Conservation (phyloP, 2,888 invertebrate genomes). For the Hyppa rectilinea region DNA sequence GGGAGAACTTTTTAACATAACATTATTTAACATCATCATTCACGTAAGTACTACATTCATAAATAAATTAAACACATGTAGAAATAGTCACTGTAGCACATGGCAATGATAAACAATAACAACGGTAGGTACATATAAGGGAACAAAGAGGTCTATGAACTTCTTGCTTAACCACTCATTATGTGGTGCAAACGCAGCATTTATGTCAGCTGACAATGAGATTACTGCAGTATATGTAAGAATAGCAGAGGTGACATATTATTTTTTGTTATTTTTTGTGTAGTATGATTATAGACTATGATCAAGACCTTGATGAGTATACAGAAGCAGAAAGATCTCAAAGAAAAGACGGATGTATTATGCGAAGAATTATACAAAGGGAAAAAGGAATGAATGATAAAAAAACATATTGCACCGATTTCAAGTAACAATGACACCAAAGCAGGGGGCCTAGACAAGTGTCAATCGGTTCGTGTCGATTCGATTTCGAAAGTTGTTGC, state of each 20-base stretch:
- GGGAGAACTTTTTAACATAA: not conserved
- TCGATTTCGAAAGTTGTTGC: too few species aligned
- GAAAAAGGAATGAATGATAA: not conserved
- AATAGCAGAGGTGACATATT: slow-evolving; percentile 2
- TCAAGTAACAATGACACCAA: not conserved
- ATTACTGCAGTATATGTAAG: slow-evolving; percentile 3
- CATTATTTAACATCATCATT: too few species aligned
- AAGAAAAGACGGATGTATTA: not conserved
- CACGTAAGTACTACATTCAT: not conserved
- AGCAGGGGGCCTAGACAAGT: too few species aligned
- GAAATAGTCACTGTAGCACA: slow-evolving; percentile 27
- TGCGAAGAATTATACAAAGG: not conserved
- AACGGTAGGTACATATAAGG: slow-evolving; percentile 47
- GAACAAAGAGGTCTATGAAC: slow-evolving; percentile 49
- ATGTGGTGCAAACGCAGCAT: slow-evolving; percentile 37
- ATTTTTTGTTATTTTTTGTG: too few species aligned
- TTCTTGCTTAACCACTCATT: slow-evolving; percentile 43
- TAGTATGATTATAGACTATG: not conserved
- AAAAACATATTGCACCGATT: not conserved
- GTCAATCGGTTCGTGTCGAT: too few species aligned
- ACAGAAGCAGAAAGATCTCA: not conserved
- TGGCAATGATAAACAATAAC: slow-evolving; percentile 53
- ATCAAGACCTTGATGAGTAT: not conserved
- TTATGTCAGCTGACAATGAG: slow-evolving; percentile 58
- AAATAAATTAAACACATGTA: slow-evolving; percentile 15